Conservation (phyloP, 2,888 invertebrate species). For the Plagodis dolabraria region DNA sequence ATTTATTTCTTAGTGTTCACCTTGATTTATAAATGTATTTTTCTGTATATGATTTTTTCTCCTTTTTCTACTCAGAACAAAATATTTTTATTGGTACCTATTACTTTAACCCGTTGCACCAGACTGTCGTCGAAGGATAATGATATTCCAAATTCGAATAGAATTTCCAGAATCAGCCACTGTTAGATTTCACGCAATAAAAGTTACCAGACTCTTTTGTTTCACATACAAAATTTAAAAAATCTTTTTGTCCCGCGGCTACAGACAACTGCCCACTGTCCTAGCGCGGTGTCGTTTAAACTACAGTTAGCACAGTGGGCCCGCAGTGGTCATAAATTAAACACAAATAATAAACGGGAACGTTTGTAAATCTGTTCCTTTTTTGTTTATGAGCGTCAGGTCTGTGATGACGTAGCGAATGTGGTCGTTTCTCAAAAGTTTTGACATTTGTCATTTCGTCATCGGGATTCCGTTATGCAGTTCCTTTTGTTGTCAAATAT, state of each 20-base stretch:
- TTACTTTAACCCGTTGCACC: constrained; percentile 10
- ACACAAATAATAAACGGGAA: constrained; percentile 73
- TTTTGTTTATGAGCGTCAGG: constrained; percentile 48
- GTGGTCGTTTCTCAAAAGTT: constrained; percentile 38
- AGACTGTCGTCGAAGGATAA: constrained; percentile 47
- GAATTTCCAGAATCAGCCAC: constrained; percentile 68
- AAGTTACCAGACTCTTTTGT: constrained; percentile 59
- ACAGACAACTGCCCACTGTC: constrained; percentile 38
- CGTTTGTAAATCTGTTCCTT: constrained; percentile 73
- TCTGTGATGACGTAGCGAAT: constrained; percentile 52
- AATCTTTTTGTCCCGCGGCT: constrained; percentile 41
- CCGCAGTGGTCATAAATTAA: constrained; percentile 71
- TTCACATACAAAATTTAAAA: constrained; percentile 65
- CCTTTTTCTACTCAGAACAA: no score
- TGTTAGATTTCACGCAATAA: constrained; percentile 73
- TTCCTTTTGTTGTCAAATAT: constrained; percentile 41
- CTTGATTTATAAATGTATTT: no score
- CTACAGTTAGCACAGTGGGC: constrained; percentile 66
- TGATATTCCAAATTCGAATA: constrained; percentile 55
- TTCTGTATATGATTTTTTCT: no score
- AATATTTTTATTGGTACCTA: no score
- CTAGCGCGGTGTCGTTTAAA: constrained; percentile 63
- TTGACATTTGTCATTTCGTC: constrained; percentile 52
- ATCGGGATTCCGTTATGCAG: constrained; percentile 45
- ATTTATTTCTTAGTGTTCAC: no score